Percentiles rank a stretch among this genome's conserved stretches.
phyloP scores from a whole-genome alignment of 2,113 vertebrate genomes.

The Saimiri boliviensis region DNA sequence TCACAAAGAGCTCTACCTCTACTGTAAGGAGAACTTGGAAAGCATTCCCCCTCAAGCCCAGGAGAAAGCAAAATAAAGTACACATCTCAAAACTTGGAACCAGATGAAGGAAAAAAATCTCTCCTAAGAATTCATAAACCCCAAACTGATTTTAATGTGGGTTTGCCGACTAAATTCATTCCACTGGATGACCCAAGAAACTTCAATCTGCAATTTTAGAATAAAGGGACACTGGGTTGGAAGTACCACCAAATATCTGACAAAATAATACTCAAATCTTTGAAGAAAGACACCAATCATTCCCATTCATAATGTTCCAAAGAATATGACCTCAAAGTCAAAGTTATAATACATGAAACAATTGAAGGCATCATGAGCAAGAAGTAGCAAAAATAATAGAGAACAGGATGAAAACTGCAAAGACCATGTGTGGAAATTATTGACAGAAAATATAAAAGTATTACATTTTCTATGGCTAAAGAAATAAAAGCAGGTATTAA shows the following conservation, averaged over 20 bases:
- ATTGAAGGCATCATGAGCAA: not conserved
- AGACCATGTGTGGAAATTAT: not conserved
- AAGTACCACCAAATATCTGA: not conserved
- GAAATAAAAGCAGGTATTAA: not conserved
- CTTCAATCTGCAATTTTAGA: not conserved
- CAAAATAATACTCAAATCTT: not conserved
- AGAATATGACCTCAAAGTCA: not conserved
- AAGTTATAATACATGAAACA: not conserved
- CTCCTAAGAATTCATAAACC: constrained; percentile 53
- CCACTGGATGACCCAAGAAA: not conserved
- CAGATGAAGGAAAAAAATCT: constrained; percentile 22
- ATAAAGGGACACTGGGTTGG: not conserved
- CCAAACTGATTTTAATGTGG: constrained; percentile 31
- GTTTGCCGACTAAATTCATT: constrained; percentile 35
- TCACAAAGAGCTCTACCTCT: not conserved
- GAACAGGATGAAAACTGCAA: not conserved
- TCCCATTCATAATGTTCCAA: not conserved
- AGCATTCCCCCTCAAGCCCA: not conserved
- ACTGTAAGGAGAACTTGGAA: not conserved
- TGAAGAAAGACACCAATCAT: constrained; percentile 9
- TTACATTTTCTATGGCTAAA: not conserved
- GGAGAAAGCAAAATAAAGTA: constrained; percentile 36
- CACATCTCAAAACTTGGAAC: constrained; percentile 43
- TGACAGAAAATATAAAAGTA: constrained; percentile 21
- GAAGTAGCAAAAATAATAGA: not conserved